phyloP scores from a whole-genome alignment of 2,113 vertebrate genomes.

The Marmota flaviventris region DNA sequence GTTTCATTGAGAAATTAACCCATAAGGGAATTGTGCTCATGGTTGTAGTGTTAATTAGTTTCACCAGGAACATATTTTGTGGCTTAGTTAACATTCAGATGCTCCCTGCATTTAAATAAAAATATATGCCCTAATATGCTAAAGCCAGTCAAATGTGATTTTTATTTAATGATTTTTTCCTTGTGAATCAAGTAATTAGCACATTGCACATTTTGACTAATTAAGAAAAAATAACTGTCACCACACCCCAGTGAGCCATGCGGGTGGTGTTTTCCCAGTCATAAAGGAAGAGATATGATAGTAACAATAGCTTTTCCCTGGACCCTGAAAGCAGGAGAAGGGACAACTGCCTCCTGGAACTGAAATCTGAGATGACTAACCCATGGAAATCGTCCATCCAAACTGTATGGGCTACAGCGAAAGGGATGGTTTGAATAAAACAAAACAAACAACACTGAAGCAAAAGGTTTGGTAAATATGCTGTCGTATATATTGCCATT shows the following conservation, averaged over 20 bases:
- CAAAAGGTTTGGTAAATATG: neutral
- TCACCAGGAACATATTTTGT: constrained; percentile 80
- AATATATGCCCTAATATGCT: constrained; percentile 79
- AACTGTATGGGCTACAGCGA: neutral
- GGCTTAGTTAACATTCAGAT: constrained; percentile 84
- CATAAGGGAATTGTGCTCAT: constrained; percentile 81
- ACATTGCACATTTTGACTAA: constrained; percentile 76
- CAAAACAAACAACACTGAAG: neutral
- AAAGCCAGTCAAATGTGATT: constrained; percentile 76
- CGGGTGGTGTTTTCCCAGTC: constrained; percentile 40
- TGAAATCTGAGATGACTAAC: constrained; percentile 11
- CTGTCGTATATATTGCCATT: neutral
- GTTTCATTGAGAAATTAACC: constrained; percentile 86
- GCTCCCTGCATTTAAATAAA: constrained; percentile 82
- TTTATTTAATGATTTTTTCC: constrained; percentile 80
- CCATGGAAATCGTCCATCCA: neutral
- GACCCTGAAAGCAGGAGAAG: neutral
- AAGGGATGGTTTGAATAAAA: neutral
- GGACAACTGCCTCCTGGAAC: neutral
- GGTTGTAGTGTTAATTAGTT: constrained; percentile 84
- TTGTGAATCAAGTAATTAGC: constrained; percentile 78
- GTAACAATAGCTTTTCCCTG: neutral
- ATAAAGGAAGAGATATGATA: constrained; percentile 38
- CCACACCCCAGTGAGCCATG: constrained; percentile 41
- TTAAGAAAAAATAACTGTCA: constrained; percentile 72